phyloP scores from a whole-genome alignment of 1,140 invertebrate genomes.

The Eueides isabella region DNA sequence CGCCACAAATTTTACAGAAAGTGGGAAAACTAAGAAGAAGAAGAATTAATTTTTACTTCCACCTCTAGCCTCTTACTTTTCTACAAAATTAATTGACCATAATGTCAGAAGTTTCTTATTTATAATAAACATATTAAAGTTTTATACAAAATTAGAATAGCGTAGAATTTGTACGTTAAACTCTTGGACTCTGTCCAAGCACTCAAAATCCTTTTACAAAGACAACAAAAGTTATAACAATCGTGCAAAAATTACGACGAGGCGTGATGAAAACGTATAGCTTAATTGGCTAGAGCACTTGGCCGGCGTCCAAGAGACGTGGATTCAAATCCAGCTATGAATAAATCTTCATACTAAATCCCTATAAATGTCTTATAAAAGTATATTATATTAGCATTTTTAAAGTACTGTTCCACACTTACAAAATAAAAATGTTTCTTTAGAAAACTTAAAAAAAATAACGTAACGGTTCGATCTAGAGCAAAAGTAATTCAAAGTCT shows the following conservation, averaged over 20 bases:
- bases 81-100: too few relatives aligned
- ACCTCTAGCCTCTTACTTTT: too few relatives aligned
- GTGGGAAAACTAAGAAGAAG: too few relatives aligned
- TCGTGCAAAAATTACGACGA: not conserved
- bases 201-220: constrained; percentile 16
- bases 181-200: constrained; percentile 6
- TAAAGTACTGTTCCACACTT: too few relatives aligned
- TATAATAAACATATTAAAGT: not conserved
- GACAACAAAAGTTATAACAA: not conserved
- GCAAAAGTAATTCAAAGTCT: too few relatives aligned
- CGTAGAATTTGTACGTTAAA: not conserved
- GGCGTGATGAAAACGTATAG: constrained; percentile 5
- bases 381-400: too few relatives aligned
- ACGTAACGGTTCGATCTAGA: too few relatives aligned
- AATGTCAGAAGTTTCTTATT: too few relatives aligned
- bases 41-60: too few relatives aligned
- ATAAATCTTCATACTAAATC: constrained; percentile 8
- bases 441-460: too few relatives aligned
- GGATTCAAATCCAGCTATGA: not conserved
- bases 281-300: not conserved
- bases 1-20: too few relatives aligned
- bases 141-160: not conserved
- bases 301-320: not conserved
- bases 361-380: not conserved
- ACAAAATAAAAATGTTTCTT: too few relatives aligned